These are phyloP conservation scores for Pachycephus smyrnensis DNA, from an alignment of 2,888 invertebrate genomes.

Conservation along the genomic window DNA sequence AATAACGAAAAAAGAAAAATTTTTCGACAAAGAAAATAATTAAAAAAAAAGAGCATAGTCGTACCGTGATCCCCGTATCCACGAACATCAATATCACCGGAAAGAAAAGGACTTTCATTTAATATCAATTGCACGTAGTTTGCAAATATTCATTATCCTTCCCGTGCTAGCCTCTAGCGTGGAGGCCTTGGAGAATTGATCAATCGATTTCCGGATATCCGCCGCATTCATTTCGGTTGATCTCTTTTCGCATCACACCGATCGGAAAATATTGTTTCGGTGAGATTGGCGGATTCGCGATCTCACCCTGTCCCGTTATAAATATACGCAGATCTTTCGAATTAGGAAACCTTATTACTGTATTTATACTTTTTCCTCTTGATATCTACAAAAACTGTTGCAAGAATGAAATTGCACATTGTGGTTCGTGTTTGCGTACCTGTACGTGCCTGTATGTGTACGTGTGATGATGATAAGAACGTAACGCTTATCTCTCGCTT, in stretches of 20 bases:
- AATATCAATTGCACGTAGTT: conserved; percentile 1
- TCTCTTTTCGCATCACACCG: not conserved
- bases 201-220: not conserved
- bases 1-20: not conserved
- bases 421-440: conserved; percentile 15
- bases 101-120: not conserved
- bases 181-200: not conserved
- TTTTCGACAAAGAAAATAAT: not conserved
- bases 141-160: conserved; percentile 34
- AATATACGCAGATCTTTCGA: not conserved
- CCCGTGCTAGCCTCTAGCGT: conserved; percentile 16
- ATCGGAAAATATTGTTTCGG: not conserved
- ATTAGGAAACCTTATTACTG: not conserved
- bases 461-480: not conserved
- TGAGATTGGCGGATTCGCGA: not conserved
- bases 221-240: not conserved
- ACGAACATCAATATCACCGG: not conserved
- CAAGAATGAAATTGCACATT: conserved; percentile 32
- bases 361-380: not conserved
- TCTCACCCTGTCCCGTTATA: not conserved
- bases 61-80: not conserved
- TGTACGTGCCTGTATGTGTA: not conserved
- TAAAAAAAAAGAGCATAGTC: not conserved
- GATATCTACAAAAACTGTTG: conserved; percentile 23
- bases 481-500: conserved; percentile 22